Percentiles rank a stretch among this genome's conserved stretches.
Conservation (phyloP, 2,888 invertebrate genomes). For the Watsonalla cultraria region DNA sequence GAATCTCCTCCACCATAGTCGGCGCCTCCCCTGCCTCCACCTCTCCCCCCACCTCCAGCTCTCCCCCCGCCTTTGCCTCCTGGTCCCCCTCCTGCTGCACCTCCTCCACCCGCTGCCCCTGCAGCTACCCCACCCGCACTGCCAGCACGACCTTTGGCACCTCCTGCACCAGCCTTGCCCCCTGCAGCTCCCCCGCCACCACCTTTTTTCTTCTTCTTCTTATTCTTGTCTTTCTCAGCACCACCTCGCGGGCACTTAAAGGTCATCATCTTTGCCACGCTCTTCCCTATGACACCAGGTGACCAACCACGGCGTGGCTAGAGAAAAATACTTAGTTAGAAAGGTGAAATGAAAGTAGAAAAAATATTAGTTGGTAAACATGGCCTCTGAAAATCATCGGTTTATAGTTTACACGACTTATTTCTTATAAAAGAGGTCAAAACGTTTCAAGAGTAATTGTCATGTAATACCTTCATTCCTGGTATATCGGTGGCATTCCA, state of each 20-base stretch:
- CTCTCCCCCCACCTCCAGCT: slow-evolving; percentile 9
- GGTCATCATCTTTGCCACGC: slow-evolving; percentile 64
- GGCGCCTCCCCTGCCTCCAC: slow-evolving; percentile 18
- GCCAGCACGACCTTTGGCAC: too few relatives aligned
- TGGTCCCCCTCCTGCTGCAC: too few relatives aligned
- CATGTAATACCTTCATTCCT: slow-evolving; percentile 50
- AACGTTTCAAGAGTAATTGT: too few relatives aligned
- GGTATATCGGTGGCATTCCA: slow-evolving; percentile 73
- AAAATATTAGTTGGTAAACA: too few relatives aligned
- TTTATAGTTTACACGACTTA: too few relatives aligned
- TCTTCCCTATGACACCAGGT: slow-evolving; percentile 77
- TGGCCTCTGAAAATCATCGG: too few relatives aligned
- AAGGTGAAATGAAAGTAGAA: too few relatives aligned
- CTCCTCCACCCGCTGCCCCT: too few relatives aligned
- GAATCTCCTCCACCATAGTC: slow-evolving; percentile 59
- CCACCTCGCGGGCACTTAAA: slow-evolving; percentile 62
- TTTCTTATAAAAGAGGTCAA: too few relatives aligned
- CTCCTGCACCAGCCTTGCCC: too few relatives aligned
- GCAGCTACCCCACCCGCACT: too few relatives aligned
- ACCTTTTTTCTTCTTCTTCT: slow-evolving; percentile 58
- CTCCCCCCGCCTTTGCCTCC: too few relatives aligned
- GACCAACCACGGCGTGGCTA: slow-evolving; percentile 75
- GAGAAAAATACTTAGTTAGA: slow-evolving; percentile 2
- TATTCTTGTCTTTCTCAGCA: slow-evolving; percentile 55
- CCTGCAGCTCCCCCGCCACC: slow-evolving; percentile 21